phyloP scores from a whole-genome alignment of 2,888 invertebrate genomes.

The Caenorhabditis panamensis region DNA sequence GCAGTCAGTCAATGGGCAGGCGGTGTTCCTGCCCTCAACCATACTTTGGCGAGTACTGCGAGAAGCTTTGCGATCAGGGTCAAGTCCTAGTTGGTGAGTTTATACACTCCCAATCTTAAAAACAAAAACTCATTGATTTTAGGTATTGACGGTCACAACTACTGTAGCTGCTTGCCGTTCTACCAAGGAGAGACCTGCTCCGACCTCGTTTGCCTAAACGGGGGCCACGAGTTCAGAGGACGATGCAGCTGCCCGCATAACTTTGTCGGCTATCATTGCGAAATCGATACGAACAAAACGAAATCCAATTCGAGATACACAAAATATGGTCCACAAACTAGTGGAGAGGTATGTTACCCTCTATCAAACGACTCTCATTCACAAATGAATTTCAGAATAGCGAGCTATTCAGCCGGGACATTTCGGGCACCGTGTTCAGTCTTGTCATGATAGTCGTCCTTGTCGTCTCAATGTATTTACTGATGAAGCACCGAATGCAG shows the following conservation, averaged over 20 bases:
- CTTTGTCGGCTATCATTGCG: constrained; percentile 80
- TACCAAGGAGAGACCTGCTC: constrained; percentile 80
- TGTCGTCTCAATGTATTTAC: constrained; percentile 79
- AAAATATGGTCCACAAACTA: constrained; percentile 65
- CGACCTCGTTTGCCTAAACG: constrained; percentile 79
- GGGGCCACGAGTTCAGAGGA: constrained; percentile 71
- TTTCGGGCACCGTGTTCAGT: constrained; percentile 79
- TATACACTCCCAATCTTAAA: neutral
- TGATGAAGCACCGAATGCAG: constrained; percentile 81
- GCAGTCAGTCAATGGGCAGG: constrained; percentile 64
- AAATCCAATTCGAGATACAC: constrained; percentile 72
- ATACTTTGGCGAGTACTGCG: constrained; percentile 79
- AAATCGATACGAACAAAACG: constrained; percentile 78
- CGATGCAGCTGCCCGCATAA: constrained; percentile 77
- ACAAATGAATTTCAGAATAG: constrained; percentile 60
- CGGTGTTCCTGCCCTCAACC: constrained; percentile 76
- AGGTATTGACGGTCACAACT: constrained; percentile 75
- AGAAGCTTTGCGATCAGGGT: constrained; percentile 80
- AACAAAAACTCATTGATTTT: constrained; percentile 1
- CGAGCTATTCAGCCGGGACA: constrained; percentile 79
- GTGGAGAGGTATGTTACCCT: constrained; percentile 26
- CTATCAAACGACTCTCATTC: neutral
- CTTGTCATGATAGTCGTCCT: constrained; percentile 79
- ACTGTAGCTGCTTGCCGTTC: constrained; percentile 79
- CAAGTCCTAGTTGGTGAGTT: constrained; percentile 71